Evolutionary conservation across 1,140 invertebrate genomes (phyloP), one percentile per base, ranked within the genome.

Genomic region (Camponotus vicinus): DNA sequence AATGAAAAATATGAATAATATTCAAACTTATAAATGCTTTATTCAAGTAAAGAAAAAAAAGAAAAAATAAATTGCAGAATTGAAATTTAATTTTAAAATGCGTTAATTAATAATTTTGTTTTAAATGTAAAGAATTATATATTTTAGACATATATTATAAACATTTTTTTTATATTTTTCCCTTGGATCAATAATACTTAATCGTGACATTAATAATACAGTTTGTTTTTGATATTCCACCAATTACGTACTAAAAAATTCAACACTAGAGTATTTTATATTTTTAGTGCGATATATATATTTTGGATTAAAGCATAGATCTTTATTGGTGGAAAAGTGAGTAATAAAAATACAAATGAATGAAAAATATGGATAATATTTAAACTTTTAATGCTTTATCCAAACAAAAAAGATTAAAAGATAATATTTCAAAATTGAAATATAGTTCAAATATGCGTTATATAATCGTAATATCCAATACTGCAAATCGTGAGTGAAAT

Each of bases 401-500:
- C 0, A 9, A 59, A 59, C 5, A 21, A 59, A 21, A 57, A 15
- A 32, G 11, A 6, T 42, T 0, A 42, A 32, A 59, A 2, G 15
- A 37, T 76, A 59, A 4, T 27, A 4, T 9, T 61, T 34, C 55
- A 27, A n/a, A 18, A 37, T 42, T 42, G 57, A 76, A 76, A 76
- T 76, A 61, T 4, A 76, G 55, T 34, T 61, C 27, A 3, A 61
- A 61, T 61, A 18, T 52, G 73, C 71, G 49, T 75, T 15, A 52
- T 27, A 27, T 27, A 27, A 27, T 27, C 27, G 27, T 27, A 27
- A 42, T 27, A 40, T 21, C 21, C 75, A 34, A 40, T 27, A 40
- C 57, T 61, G 73, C n/a, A 76, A 61, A 55, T 64, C 42, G 61
- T 52, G 76, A 78, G 61, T 52, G 61, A 79, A 79, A 79, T 67